These are phyloP conservation scores for Rhabdophis nuchalis DNA, from an alignment of 2,797 vertebrate species.

Conservation along the genomic window DNA sequence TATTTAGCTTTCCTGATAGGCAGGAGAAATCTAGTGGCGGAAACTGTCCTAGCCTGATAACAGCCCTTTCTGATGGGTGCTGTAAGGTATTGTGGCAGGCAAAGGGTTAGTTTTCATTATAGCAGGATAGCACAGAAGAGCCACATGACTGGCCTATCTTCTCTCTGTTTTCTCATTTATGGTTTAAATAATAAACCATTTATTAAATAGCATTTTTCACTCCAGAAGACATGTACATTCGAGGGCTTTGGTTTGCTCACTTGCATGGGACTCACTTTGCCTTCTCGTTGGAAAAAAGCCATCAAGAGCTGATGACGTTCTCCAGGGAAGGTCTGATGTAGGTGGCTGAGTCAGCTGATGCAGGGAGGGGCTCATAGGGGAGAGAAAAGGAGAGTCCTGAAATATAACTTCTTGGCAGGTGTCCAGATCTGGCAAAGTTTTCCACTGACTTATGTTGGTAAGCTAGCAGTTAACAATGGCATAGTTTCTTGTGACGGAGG, in stretches of 20 bases:
- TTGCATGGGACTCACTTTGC: background rate
- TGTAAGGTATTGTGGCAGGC: conserved; percentile 53
- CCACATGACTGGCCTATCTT: conserved; percentile 10
- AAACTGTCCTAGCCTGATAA: conserved; percentile 79
- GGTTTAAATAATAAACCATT: background rate
- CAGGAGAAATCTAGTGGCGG: conserved; percentile 73
- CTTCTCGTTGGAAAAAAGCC: conserved; percentile 1
- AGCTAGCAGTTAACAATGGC: conserved; percentile 3
- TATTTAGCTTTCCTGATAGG: conserved; percentile 78
- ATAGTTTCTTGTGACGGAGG: background rate
- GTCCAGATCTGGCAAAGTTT: conserved; percentile 14
- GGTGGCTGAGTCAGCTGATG: background rate
- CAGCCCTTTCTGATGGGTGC: conserved; percentile 63
- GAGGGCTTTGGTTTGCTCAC: background rate
- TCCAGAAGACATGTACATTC: conserved; percentile 10
- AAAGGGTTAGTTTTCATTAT: conserved; percentile 39
- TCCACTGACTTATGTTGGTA: background rate
- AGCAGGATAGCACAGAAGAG: conserved; percentile 1
- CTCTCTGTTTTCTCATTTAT: conserved; percentile 8
- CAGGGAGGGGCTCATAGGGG: background rate
- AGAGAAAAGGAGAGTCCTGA: background rate
- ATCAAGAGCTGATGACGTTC: background rate
- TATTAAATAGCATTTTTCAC: background rate
- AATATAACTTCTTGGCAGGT: background rate
- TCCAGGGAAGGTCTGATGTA: background rate